Evolutionary conservation across 2,797 vertebrate genomes (phyloP).

Genomic region (Halcyon chelicuti): DNA sequence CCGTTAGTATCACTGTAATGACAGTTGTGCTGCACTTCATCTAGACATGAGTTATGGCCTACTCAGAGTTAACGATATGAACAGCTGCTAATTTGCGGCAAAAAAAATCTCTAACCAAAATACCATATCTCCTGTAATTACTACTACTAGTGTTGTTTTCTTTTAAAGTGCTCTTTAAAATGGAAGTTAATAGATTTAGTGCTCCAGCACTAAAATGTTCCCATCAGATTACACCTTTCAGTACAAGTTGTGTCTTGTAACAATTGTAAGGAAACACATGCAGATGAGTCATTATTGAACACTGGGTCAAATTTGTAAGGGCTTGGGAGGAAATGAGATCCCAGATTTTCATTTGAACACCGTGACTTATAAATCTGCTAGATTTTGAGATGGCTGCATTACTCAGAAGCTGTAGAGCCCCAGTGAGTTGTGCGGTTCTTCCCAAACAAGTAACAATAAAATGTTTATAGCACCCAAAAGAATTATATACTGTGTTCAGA

Average conservation of each 20-base stretch:
- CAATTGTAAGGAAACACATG: background rate
- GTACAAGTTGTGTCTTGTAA: background rate
- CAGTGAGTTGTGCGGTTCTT: slow-evolving; percentile 43
- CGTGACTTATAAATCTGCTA: slow-evolving; percentile 37
- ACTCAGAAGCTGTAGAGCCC: slow-evolving; percentile 25
- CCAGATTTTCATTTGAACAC: slow-evolving; percentile 26
- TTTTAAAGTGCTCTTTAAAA: background rate
- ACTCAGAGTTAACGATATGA: background rate
- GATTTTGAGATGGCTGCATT: slow-evolving; percentile 35
- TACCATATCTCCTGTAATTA: background rate
- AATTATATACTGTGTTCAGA: background rate
- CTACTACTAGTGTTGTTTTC: background rate
- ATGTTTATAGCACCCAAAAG: slow-evolving; percentile 46
- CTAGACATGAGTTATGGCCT: background rate
- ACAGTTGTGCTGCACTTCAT: background rate
- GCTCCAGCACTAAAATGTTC: background rate
- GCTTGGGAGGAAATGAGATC: slow-evolving; percentile 31
- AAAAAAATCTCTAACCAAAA: background rate
- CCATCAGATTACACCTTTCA: background rate
- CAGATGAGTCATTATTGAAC: background rate
- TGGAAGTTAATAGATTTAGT: background rate
- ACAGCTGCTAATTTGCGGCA: background rate
- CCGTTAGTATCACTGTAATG: background rate
- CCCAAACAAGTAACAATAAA: slow-evolving; percentile 59
- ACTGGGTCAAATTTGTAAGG: background rate